Base-by-base conservation (phyloP, 2,888 invertebrate species). In the Eretmocerus hayati region DNA sequence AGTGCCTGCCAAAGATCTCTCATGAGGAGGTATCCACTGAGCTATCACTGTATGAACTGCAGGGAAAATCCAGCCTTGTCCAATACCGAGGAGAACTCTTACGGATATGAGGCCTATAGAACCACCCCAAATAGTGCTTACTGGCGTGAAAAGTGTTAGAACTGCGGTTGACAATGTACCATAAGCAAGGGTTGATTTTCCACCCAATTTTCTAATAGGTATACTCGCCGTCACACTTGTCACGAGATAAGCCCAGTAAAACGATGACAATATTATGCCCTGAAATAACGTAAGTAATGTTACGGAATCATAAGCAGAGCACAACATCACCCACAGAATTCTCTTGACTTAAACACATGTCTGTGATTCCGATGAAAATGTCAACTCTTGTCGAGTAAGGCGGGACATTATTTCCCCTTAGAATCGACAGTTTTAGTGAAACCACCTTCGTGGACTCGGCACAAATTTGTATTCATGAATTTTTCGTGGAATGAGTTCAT, bases 211-310 rank as follows among this genome's bases (percentile, higher is more conserved):
- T 60, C 86, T 86, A 0, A 88, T 85, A 31, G 89, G 64, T 33
- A 84, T 73, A 53, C 87, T 88, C 30, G 87, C 89, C 5, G 88
- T 89, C 23, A 89, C 69, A 62, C 88, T 87, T 0, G 87, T 86
- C 2, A 85, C 57, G 2, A 87, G 81, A 69, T 88, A 88, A 1
- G 88, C 87, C 74, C 85, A 87, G 72, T 86, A 89, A 71, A 88
- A 89, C 0, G 85, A 79, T 44, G 85, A 83, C 3, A 88, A 74
- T 38, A 88, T 84, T 35, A 85, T 69, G 0, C 87, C 87, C 69
- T 85, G 85, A 1, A 15, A 21, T n/a, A n/a, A n/a, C n/a, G n/a
- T n/a, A n/a, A n/a, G n/a, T n/a, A n/a, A n/a, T n/a, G n/a, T n/a
- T n/a, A n/a, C n/a, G n/a, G n/a, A n/a, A n/a, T n/a, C n/a, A n/a